Evolutionary conservation across 23 tunicate genomes (phyloP), one percentile per base, ranked within the genome.

Genomic region (Halocynthia aurantium): DNA sequence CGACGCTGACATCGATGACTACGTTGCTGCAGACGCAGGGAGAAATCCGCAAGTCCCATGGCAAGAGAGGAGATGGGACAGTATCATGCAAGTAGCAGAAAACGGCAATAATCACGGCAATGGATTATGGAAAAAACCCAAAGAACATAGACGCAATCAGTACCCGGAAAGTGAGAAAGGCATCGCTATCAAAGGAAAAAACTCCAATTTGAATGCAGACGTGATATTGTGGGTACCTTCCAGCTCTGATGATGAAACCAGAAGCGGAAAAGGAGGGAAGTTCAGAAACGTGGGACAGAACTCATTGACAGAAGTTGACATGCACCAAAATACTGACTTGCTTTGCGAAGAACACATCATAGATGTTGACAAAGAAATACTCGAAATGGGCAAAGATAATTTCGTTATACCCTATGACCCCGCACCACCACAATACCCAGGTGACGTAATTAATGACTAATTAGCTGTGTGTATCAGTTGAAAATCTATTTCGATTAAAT

Each of bases 1-100:
- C 44, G 44, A 31, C 44, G 44, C 44, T 31, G 44, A 31, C 44
- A 31, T 31, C 44, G 44, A 31, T 0, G 44, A 31, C 44, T 31
- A 31, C 44, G 44, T 31, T 31, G 44, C 44, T 31, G 44, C 44
- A 31, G 44, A 31, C 44, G 44, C 44, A 31, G 44, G 44, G 44
- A 31, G 4, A 31, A 31, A 31, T 31, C 44, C 44, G 4, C 44
- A 55, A 5, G 78, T 74, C 5, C 62, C 62, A 8, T 74, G 78
- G 78, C 78, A 74, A 54, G 78, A 74, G 6, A 74, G 55, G 78
- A 52, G 62, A 10, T 74, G 61, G 78, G 31, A 74, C 31, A 74
- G 78, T n/a, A 2, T 74, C 4, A 51, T 52, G 76, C 76, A 51
- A 9, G n/a, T 74, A 8, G n/a, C 63, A 0, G 62, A 54, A 10